phyloP scores from a whole-genome alignment of 2,888 invertebrate genomes.

The Scelioninae gen. 2 region DNA sequence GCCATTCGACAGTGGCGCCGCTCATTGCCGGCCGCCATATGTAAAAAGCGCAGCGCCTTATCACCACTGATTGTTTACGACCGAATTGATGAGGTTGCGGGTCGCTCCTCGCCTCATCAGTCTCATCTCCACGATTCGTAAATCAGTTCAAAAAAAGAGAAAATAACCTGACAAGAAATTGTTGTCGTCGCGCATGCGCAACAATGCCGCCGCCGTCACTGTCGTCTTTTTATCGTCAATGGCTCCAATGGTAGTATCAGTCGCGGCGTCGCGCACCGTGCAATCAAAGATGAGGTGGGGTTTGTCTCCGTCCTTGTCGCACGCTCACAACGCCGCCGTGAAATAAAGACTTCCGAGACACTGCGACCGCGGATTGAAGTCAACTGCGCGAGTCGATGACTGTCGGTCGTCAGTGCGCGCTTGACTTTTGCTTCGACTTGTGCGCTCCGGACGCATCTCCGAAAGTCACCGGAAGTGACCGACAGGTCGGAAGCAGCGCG shows the following conservation, averaged over 20 bases:
- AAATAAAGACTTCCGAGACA: slow-evolving; percentile 1
- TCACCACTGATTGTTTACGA: not conserved
- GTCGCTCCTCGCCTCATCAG: not conserved
- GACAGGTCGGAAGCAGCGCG: slow-evolving; percentile 25
- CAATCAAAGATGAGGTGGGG: slow-evolving; percentile 8
- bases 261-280: slow-evolving; percentile 10
- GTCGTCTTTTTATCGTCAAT: too few relatives aligned
- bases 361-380: slow-evolving; percentile 11
- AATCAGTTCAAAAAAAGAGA: too few relatives aligned
- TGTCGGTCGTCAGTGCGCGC: slow-evolving; percentile 52
- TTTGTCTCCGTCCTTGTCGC: slow-evolving; percentile 3
- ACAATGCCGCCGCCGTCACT: too few relatives aligned
- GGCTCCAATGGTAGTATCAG: slow-evolving; percentile 2
- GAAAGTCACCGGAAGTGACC: slow-evolving; percentile 45
- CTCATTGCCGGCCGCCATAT: slow-evolving; percentile 6
- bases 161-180: too few relatives aligned
- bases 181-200: not conserved
- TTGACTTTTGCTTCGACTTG: slow-evolving; percentile 43
- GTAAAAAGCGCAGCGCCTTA: not conserved
- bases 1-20: slow-evolving; percentile 6
- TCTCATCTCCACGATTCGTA: too few relatives aligned
- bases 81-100: not conserved
- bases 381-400: slow-evolving; percentile 7
- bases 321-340: not conserved
- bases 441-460: slow-evolving; percentile 17